These are phyloP conservation scores for Oikopleura albicans DNA, from an alignment of 23 tunicate species.

Conservation along the genomic window DNA sequence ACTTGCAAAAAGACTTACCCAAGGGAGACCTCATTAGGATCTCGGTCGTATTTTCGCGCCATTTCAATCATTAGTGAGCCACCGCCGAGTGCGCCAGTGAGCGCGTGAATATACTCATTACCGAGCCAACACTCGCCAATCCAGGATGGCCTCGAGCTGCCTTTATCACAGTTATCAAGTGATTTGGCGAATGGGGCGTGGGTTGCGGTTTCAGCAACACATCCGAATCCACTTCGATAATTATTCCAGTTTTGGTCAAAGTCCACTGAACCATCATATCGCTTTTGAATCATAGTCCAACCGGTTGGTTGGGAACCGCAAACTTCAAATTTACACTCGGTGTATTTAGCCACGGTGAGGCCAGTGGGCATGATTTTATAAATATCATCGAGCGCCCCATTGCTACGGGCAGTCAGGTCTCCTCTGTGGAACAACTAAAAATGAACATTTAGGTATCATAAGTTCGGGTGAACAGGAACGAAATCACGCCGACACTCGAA, in stretches of 20 bases:
- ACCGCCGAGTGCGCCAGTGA: constrained; percentile 20
- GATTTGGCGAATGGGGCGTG: neutral
- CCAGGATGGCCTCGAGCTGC: neutral
- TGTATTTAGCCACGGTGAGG: neutral
- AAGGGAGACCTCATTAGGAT: neutral
- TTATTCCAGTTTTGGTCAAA: neutral
- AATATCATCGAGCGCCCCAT: neutral
- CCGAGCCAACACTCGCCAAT: constrained; percentile 23
- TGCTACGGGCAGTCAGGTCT: neutral
- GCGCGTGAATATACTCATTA: constrained; percentile 35
- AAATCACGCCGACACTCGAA: no score
- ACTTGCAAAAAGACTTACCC: neutral
- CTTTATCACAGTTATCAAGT: no score
- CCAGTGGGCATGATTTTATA: neutral
- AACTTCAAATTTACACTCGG: neutral
- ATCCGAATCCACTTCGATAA: neutral
- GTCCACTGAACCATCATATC: neutral
- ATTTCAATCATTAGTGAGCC: neutral
- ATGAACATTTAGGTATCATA: no score
- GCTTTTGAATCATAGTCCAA: neutral
- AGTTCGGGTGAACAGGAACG: no score
- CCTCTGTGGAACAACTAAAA: neutral
- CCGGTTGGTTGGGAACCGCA: neutral
- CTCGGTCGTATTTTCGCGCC: neutral
- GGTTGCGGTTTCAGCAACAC: neutral